Conservation (phyloP, 2,888 invertebrate species). For the Cephus spinipes region DNA sequence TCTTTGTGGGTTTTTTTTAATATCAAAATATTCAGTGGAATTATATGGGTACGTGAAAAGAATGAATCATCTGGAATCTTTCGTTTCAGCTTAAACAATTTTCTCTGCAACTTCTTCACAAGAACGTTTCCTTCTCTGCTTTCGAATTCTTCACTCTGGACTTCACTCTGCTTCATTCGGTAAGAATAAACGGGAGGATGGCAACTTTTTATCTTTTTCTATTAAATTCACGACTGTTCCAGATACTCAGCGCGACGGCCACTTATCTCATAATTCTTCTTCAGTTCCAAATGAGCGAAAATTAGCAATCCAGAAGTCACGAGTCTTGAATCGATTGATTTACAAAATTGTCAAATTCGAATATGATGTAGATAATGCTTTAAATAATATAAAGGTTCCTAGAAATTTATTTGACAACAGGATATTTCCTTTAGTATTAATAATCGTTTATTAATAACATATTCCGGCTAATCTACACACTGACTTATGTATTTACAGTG, state of each 20-base stretch:
- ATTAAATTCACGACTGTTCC: conserved; percentile 12
- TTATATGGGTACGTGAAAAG: background rate
- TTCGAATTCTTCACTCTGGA: conserved; percentile 52
- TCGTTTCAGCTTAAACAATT: conserved; percentile 50
- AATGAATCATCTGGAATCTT: background rate
- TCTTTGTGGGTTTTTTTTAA: background rate
- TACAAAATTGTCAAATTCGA: background rate
- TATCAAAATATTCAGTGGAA: background rate
- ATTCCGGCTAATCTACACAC: conserved; percentile 21
- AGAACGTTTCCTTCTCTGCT: conserved; percentile 49
- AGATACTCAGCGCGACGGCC: conserved; percentile 37
- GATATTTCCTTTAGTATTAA: conserved; percentile 21
- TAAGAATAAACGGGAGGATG: conserved; percentile 29
- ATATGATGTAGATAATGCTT: conserved; percentile 10
- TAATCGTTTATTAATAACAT: conserved; percentile 26
- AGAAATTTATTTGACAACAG: background rate
- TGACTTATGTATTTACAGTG: conserved; percentile 11
- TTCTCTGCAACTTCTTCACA: conserved; percentile 50
- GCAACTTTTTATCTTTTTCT: background rate
- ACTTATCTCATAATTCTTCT: conserved; percentile 47
- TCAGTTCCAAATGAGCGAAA: conserved; percentile 32
- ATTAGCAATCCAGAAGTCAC: background rate
- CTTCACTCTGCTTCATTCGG: conserved; percentile 51
- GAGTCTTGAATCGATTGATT: conserved; percentile 27
- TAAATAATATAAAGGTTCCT: conserved; percentile 1